A percentile compares a stretch with the other conserved stretches of the same genome.
phyloP scores from a whole-genome alignment of 1,140 invertebrate species.

The Cheumatopsyche charites region DNA sequence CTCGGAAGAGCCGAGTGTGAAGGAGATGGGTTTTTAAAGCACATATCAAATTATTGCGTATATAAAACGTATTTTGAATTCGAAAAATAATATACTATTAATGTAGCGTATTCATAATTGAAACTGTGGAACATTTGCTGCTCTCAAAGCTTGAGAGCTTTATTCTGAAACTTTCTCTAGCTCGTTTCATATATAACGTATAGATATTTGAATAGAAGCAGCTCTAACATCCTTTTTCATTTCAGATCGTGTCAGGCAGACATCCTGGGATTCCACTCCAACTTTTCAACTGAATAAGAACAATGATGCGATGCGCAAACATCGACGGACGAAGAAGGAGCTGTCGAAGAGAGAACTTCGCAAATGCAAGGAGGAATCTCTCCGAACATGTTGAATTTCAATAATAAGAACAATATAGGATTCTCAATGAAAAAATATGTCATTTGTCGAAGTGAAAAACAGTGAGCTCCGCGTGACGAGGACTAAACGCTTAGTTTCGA shows the following conservation, averaged over 20 bases:
- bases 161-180: background rate
- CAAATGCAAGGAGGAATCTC: background rate
- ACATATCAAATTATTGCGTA: no score
- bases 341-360: background rate
- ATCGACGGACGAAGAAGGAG: background rate
- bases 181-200: background rate
- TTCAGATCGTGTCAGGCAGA: background rate
- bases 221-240: background rate
- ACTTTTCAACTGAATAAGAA: conserved; percentile 10
- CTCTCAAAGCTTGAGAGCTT: no score
- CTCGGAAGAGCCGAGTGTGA: no score
- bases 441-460: background rate
- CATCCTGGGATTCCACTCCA: background rate
- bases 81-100: no score
- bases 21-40: no score
- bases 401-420: background rate
- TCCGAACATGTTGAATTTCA: background rate
- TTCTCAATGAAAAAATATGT: conserved; percentile 7
- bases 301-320: conserved; percentile 13
- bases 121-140: no score
- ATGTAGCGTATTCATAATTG: no score
- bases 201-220: background rate
- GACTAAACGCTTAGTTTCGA: background rate
- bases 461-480: background rate
- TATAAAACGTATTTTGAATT: no score